A percentile compares a stretch with the other conserved stretches of the same genome.
Conservation (phyloP, 2,888 invertebrate species). For the Sinotaia quadrata region DNA sequence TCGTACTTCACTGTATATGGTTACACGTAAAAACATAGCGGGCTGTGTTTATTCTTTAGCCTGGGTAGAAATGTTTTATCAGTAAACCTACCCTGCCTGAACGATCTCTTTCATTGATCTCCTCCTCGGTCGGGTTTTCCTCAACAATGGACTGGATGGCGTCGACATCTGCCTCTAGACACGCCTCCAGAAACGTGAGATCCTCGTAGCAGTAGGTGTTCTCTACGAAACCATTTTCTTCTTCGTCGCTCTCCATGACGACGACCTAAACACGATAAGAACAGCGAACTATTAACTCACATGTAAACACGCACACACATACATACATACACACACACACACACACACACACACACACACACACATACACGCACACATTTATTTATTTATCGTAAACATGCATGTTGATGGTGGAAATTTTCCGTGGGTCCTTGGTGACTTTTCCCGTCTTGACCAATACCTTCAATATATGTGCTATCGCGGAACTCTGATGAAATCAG, state of each 20-base stretch:
- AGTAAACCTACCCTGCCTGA: conserved; percentile 60
- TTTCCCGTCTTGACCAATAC: no score
- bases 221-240: conserved; percentile 32
- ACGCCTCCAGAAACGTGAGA: conserved; percentile 65
- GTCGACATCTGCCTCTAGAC: conserved; percentile 64
- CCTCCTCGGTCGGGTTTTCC: conserved; percentile 63
- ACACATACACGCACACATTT: conserved; percentile 9
- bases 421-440: no score
- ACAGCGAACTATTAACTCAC: background rate
- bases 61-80: no score
- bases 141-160: conserved; percentile 65
- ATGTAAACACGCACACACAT: background rate
- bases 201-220: conserved; percentile 54
- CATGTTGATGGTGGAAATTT: no score
- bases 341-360: conserved; percentile 9
- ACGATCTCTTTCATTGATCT: conserved; percentile 66
- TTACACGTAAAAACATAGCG: no score
- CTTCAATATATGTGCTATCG: no score
- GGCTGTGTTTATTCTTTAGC: no score
- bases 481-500: no score
- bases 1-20: no score
- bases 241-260: conserved; percentile 37
- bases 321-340: conserved; percentile 1
- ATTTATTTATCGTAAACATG: no score
- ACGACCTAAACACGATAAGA: background rate